Conservation (phyloP, 2,888 invertebrate genomes). For the Thymelicus lineola region DNA sequence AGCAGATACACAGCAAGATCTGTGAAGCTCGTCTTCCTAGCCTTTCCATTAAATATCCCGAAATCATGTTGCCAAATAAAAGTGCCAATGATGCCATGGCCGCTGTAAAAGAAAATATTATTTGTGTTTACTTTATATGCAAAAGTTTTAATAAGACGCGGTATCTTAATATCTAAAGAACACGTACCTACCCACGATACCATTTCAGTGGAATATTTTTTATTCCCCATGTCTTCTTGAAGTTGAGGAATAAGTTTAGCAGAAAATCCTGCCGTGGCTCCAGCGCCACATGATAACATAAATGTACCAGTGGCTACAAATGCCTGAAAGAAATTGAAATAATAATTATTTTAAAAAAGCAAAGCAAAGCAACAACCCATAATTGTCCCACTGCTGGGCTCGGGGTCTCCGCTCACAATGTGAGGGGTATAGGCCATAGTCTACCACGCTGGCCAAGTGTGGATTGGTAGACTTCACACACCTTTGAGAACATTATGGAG, state of each 20-base stretch:
- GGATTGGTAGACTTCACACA: no score
- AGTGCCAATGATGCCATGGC: constrained; percentile 86
- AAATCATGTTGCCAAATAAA: constrained; percentile 85
- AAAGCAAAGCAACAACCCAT: no score
- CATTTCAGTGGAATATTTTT: constrained; percentile 76
- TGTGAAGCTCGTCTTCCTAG: constrained; percentile 85
- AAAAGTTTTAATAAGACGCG: neutral
- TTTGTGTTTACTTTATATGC: constrained; percentile 30
- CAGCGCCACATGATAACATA: constrained; percentile 82
- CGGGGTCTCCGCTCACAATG: no score
- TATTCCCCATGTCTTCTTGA: constrained; percentile 61
- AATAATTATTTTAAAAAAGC: neutral
- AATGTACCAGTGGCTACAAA: constrained; percentile 83
- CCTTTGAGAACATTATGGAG: no score
- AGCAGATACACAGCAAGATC: constrained; percentile 80
- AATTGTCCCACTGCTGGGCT: no score
- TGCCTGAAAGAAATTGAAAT: constrained; percentile 63
- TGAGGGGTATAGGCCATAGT: no score
- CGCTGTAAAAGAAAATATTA: constrained; percentile 71
- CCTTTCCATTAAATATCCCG: constrained; percentile 86
- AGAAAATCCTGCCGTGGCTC: constrained; percentile 87
- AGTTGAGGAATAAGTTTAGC: constrained; percentile 87
- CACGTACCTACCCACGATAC: constrained; percentile 87
- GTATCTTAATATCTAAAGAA: constrained; percentile 23
- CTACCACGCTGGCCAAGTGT: no score